phyloP scores from a whole-genome alignment of 1,140 invertebrate species.

The Heliothis virescens region DNA sequence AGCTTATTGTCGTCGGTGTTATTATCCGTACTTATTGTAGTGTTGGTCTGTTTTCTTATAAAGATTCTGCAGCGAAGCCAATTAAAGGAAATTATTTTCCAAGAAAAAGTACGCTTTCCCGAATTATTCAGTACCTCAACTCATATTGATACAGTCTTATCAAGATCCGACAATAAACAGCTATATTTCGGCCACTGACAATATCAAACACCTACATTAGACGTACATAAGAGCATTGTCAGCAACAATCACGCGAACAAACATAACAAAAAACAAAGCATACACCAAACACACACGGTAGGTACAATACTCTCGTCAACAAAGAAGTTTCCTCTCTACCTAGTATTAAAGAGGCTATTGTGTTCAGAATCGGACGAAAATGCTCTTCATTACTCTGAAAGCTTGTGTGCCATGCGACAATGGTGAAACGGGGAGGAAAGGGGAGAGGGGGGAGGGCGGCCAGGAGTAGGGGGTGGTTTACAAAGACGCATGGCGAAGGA shows the following conservation, averaged over 20 bases:
- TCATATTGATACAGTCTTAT: neutral
- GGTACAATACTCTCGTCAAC: slow-evolving; percentile 74
- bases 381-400: slow-evolving; percentile 85
- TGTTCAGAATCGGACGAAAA: slow-evolving; percentile 84
- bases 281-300: slow-evolving; percentile 78
- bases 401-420: slow-evolving; percentile 83
- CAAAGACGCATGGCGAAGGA: slow-evolving; percentile 77
- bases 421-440: slow-evolving; percentile 55
- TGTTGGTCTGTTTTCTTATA: neutral
- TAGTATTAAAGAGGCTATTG: slow-evolving; percentile 83
- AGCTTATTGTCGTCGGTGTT: too few species aligned
- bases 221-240: slow-evolving; percentile 64
- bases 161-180: neutral
- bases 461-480: slow-evolving; percentile 60
- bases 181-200: slow-evolving; percentile 25
- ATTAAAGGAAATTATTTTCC: too few species aligned
- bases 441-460: slow-evolving; percentile 51
- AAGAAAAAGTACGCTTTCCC: too few species aligned
- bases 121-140: neutral
- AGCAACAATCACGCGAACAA: slow-evolving; percentile 76
- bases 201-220: slow-evolving; percentile 50
- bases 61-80: neutral
- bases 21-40: neutral
- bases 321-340: slow-evolving; percentile 82
- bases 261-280: slow-evolving; percentile 75